Evolutionary conservation across 2,888 invertebrate species (phyloP).

Genomic region (Mesoligia furuncula): DNA sequence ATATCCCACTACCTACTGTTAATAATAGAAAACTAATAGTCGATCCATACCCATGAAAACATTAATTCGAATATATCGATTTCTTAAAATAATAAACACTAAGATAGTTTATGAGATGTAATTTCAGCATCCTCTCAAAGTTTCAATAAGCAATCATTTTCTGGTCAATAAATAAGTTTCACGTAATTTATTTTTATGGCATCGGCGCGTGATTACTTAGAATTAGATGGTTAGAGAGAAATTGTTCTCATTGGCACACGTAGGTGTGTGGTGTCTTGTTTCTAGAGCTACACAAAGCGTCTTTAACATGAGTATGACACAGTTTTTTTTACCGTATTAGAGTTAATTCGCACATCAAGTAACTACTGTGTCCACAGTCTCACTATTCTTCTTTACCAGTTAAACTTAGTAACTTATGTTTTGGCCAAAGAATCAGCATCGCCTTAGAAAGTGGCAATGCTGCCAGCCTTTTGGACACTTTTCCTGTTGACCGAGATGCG

Average conservation of each 20-base stretch:
- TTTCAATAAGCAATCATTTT: conserved; percentile 19
- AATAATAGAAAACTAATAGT: background rate
- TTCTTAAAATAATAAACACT: conserved; percentile 2
- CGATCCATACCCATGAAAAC: background rate
- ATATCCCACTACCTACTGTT: background rate
- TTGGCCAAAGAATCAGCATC: too few relatives aligned
- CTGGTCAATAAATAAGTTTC: conserved; percentile 3
- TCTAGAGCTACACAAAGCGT: background rate
- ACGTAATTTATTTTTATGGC: conserved; percentile 3
- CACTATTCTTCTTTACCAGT: background rate
- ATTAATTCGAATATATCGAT: background rate
- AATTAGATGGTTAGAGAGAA: conserved; percentile 5
- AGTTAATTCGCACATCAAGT: conserved; percentile 7
- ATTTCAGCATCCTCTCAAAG: conserved; percentile 8
- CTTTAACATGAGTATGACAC: background rate
- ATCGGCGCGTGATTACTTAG: background rate
- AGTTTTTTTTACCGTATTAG: conserved; percentile 7
- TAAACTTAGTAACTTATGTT: background rate
- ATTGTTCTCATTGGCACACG: conserved; percentile 1
- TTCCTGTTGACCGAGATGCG: background rate
- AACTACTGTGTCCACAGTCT: background rate
- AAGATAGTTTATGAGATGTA: conserved; percentile 1
- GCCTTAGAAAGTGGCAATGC: background rate
- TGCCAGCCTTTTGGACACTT: background rate
- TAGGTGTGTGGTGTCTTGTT: background rate